These are phyloP conservation scores for Clarias macrocephalus DNA, from an alignment of 2,113 vertebrate species.

Conservation along the genomic window DNA sequence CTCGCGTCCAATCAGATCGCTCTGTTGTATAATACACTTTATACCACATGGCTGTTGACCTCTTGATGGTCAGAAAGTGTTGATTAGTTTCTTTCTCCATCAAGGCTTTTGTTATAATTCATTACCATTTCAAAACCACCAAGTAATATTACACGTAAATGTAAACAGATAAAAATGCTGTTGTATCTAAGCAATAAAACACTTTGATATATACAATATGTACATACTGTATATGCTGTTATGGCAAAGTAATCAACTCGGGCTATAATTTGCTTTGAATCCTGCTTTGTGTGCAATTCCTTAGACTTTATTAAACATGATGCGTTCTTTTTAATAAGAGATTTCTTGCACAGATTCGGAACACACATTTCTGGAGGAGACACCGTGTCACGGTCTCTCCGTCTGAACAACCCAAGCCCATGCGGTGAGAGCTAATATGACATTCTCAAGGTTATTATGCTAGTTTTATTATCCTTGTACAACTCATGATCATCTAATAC, in stretches of 20 bases:
- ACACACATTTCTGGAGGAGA: conserved; percentile 83
- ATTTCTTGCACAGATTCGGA: conserved; percentile 78
- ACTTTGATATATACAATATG: neutral
- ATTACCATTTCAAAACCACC: neutral
- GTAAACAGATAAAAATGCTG: neutral
- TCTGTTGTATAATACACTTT: too few species aligned
- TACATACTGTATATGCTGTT: neutral
- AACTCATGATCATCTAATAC: neutral
- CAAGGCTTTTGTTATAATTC: neutral
- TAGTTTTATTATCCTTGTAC: neutral
- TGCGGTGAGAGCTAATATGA: conserved; percentile 73
- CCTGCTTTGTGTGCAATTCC: neutral
- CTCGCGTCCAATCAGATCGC: too few species aligned
- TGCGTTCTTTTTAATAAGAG: neutral
- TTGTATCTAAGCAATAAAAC: neutral
- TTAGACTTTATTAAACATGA: too few species aligned
- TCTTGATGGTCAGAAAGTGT: neutral
- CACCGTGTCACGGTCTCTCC: conserved; percentile 76
- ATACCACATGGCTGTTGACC: neutral
- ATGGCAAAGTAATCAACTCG: neutral
- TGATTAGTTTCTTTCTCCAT: neutral
- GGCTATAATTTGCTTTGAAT: too few species aligned
- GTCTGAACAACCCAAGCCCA: conserved; percentile 84
- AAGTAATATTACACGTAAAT: neutral
- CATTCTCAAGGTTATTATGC: neutral